Conservation (phyloP, 2,888 invertebrate genomes). For the Phortica magna region DNA sequence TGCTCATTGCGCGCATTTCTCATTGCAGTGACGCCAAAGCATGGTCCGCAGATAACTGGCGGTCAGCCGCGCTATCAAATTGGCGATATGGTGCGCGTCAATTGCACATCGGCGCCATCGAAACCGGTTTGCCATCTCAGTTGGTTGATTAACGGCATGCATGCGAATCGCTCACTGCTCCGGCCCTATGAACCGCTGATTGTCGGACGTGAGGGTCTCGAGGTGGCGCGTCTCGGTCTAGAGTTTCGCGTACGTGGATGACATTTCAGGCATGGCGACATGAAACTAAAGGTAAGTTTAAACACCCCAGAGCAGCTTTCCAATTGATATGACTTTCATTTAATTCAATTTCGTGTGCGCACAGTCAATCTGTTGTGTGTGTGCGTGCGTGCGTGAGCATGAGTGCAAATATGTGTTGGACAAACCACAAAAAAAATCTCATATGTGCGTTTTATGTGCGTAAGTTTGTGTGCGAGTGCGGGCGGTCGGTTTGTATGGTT, state of each 20-base stretch:
- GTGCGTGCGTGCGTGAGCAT: constrained; percentile 23
- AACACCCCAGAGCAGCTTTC: neutral
- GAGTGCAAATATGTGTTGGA: constrained; percentile 62
- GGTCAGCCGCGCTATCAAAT: constrained; percentile 89
- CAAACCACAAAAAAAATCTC: constrained; percentile 66
- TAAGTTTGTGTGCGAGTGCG: constrained; percentile 47
- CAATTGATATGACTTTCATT: neutral
- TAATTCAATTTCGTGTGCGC: constrained; percentile 24
- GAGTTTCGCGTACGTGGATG: constrained; percentile 89
- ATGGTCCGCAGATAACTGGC: constrained; percentile 89
- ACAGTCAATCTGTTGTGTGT: neutral
- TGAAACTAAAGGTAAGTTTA: constrained; percentile 86
- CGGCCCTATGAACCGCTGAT: constrained; percentile 80
- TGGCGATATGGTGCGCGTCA: constrained; percentile 89
- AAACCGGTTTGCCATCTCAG: constrained; percentile 89
- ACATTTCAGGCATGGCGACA: constrained; percentile 90
- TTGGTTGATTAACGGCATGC: constrained; percentile 93
- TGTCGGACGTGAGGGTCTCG: constrained; percentile 82
- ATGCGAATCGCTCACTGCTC: constrained; percentile 81
- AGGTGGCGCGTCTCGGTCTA: constrained; percentile 87
- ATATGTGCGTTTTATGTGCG: constrained; percentile 55
- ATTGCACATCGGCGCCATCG: constrained; percentile 90
- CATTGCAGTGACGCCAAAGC: constrained; percentile 86
- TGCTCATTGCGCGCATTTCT: constrained; percentile 43
- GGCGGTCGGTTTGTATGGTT: neutral